These are phyloP conservation scores for Cliona cf. orientalis DNA, from an alignment of 37 sponge, comb jelly and placozoan species.

Conservation along the genomic window DNA sequence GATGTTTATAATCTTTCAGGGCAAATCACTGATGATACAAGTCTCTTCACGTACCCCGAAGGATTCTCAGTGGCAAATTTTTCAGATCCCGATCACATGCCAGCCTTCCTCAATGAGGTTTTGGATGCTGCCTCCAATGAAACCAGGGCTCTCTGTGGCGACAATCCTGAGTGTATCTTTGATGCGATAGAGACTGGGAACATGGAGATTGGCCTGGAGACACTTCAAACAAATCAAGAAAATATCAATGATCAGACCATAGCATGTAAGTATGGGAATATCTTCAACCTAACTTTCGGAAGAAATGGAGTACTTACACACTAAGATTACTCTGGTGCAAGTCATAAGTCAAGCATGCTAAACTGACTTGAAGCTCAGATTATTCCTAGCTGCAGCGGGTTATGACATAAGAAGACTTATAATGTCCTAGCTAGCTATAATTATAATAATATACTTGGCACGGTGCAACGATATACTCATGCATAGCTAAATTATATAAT, in stretches of 20 bases:
- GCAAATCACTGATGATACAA: slow-evolving; percentile 48
- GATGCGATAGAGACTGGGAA: slow-evolving; percentile 67
- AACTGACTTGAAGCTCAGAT: no score
- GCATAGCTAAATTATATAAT: background rate
- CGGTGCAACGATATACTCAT: no score
- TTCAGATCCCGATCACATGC: slow-evolving; percentile 50
- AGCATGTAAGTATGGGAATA: background rate
- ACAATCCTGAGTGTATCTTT: slow-evolving; percentile 52
- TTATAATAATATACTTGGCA: no score
- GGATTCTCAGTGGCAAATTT: slow-evolving; percentile 13
- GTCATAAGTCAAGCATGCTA: no score
- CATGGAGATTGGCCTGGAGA: slow-evolving; percentile 31
- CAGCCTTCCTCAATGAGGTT: slow-evolving; percentile 57
- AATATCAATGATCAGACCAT: background rate
- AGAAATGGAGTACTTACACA: no score
- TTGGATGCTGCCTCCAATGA: slow-evolving; percentile 19
- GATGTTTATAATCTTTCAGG: slow-evolving; percentile 26
- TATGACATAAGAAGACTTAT: no score
- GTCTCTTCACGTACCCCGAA: slow-evolving; percentile 50
- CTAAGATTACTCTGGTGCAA: no score
- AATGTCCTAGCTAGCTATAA: no score
- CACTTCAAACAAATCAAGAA: background rate
- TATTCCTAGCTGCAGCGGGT: no score
- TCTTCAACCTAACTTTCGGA: background rate
- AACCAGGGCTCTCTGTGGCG: slow-evolving; percentile 20